Percentiles rank a stretch among this genome's conserved stretches.
Evolutionary conservation across 2,888 invertebrate species (phyloP).

Genomic region (Drosophila mulleri): DNA sequence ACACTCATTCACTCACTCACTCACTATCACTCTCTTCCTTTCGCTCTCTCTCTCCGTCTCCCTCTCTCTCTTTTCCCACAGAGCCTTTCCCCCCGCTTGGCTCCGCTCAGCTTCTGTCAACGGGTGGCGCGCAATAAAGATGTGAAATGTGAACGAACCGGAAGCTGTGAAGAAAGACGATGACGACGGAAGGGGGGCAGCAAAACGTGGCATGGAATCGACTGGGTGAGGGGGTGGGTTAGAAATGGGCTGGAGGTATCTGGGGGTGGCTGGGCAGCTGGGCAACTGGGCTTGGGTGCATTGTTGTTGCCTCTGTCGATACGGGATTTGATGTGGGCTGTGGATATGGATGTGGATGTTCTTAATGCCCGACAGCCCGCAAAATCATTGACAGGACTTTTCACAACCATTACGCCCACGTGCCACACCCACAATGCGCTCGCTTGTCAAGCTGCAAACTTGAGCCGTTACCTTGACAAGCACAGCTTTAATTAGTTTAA

Average conservation of each 20-base stretch:
- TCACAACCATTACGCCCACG: constrained; percentile 42
- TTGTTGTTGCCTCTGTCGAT: constrained; percentile 22
- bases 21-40: background rate
- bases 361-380: constrained; percentile 56
- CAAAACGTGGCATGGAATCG: background rate
- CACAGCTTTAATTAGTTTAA: constrained; percentile 68
- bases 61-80: background rate
- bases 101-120: constrained; percentile 28
- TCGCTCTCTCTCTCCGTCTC: background rate
- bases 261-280: background rate
- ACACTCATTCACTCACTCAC: background rate
- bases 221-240: background rate
- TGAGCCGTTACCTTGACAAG: constrained; percentile 28
- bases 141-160: constrained; percentile 34
- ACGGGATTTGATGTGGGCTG: constrained; percentile 15
- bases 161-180: constrained; percentile 22
- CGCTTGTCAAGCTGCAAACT: background rate
- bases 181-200: background rate
- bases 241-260: background rate
- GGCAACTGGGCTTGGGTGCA: constrained; percentile 1
- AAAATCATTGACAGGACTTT: constrained; percentile 60
- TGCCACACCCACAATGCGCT: background rate
- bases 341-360: constrained; percentile 11
- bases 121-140: constrained; percentile 43
- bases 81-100: background rate